A percentile compares a stretch with the other conserved stretches of the same genome.
Conservation (phyloP, 1,140 invertebrate species). For the Hylaeus anthracinus region DNA sequence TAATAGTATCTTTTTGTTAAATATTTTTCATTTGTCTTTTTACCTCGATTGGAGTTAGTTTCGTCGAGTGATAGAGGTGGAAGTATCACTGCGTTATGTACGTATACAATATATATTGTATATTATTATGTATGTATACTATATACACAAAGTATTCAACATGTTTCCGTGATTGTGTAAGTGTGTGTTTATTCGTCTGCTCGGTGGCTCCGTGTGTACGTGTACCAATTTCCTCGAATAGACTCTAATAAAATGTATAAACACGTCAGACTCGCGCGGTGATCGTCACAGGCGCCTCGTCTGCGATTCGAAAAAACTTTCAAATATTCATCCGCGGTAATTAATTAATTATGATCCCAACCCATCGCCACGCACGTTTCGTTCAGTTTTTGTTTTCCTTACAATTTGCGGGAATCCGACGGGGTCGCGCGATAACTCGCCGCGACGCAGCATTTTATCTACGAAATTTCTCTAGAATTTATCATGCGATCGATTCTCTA, state of each 20-base stretch:
- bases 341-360: slow-evolving; percentile 42
- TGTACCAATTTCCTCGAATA: slow-evolving; percentile 34
- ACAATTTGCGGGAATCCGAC: not conserved
- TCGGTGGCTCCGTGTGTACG: not conserved
- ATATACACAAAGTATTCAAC: slow-evolving; percentile 55
- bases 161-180: not conserved
- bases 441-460: not conserved
- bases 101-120: slow-evolving; percentile 47
- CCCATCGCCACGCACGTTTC: slow-evolving; percentile 24
- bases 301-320: slow-evolving; percentile 48
- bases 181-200: not conserved
- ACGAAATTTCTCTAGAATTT: slow-evolving; percentile 23
- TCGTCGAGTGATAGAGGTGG: slow-evolving; percentile 40
- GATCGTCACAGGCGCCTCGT: slow-evolving; percentile 30
- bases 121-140: slow-evolving; percentile 54
- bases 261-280: slow-evolving; percentile 53
- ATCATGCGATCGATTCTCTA: slow-evolving; percentile 24
- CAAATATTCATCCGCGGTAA: slow-evolving; percentile 9
- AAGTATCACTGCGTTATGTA: slow-evolving; percentile 42
- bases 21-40: not conserved
- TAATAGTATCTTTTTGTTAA: slow-evolving; percentile 34
- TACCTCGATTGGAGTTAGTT: slow-evolving; percentile 38
- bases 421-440: too few species aligned
- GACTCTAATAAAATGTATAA: slow-evolving; percentile 70
- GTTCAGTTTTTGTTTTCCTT: not conserved